These are phyloP conservation scores for Mythimna ferrago DNA, from an alignment of 2,888 invertebrate genomes.

Conservation along the genomic window DNA sequence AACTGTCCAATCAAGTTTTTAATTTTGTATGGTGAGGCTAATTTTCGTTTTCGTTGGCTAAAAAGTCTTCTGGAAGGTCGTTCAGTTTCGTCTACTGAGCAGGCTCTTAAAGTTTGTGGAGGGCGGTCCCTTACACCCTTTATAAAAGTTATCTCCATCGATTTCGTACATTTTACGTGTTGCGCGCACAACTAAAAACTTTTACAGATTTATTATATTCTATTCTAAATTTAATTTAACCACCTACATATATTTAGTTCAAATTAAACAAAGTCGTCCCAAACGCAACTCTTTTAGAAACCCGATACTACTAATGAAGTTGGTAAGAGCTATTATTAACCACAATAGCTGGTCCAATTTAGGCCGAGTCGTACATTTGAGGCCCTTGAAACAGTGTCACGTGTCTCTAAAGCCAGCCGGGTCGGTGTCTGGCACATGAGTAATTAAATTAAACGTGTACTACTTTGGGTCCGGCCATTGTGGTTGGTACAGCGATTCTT, in stretches of 20 bases:
- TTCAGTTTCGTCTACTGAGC: too few relatives aligned
- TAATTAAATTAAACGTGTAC: conserved; percentile 72
- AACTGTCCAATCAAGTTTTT: too few relatives aligned
- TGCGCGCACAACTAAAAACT: too few relatives aligned
- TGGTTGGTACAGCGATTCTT: conserved; percentile 47
- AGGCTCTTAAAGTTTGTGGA: too few relatives aligned
- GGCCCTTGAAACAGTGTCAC: conserved; percentile 62
- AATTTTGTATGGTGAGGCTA: too few relatives aligned
- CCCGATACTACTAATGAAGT: conserved; percentile 11
- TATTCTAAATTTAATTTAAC: background rate
- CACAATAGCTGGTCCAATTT: conserved; percentile 38
- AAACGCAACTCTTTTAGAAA: conserved; percentile 17
- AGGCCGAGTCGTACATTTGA: conserved; percentile 35
- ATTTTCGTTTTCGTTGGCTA: too few relatives aligned
- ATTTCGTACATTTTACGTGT: too few relatives aligned
- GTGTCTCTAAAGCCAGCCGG: conserved; percentile 66
- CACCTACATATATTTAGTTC: background rate
- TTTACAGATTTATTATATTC: too few relatives aligned
- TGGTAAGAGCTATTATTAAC: conserved; percentile 29
- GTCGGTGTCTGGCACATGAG: conserved; percentile 66
- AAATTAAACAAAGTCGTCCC: background rate
- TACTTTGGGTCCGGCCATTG: conserved; percentile 54
- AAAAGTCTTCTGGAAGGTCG: too few relatives aligned
- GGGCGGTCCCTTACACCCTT: too few relatives aligned
- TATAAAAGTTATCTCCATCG: too few relatives aligned